These are phyloP conservation scores for Phragmatobia fuliginosa DNA, from an alignment of 2,888 invertebrate genomes.

Conservation along the genomic window DNA sequence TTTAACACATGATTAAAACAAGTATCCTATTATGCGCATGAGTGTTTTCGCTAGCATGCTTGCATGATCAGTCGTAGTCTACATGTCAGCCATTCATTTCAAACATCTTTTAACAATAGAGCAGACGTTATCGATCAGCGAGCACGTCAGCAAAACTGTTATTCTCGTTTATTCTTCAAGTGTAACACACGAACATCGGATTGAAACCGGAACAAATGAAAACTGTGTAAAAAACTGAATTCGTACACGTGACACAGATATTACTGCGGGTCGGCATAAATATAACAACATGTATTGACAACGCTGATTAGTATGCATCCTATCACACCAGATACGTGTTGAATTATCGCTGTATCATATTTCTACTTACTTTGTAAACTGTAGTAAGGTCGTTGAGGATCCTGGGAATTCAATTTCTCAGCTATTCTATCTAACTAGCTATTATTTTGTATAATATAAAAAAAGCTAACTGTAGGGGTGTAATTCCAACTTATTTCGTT, in stretches of 20 bases:
- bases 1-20: not conserved
- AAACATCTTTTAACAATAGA: conserved; percentile 24
- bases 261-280: conserved; percentile 42
- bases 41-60: conserved; percentile 6
- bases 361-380: conserved; percentile 35
- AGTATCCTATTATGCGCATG: conserved; percentile 7
- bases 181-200: conserved; percentile 29
- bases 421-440: not conserved
- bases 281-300: conserved; percentile 54
- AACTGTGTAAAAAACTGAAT: conserved; percentile 18
- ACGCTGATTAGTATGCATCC: conserved; percentile 52
- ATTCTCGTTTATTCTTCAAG: conserved; percentile 29
- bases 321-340: conserved; percentile 43
- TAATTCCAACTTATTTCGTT: too few species aligned
- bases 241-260: conserved; percentile 40
- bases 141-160: conserved; percentile 36
- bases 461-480: too few species aligned
- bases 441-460: not conserved
- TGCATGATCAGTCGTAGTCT: conserved; percentile 6
- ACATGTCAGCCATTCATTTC: conserved; percentile 15
- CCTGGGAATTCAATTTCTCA: conserved; percentile 1
- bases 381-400: conserved; percentile 16
- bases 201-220: conserved; percentile 26
- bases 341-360: conserved; percentile 43
- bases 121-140: conserved; percentile 30